Conservation (phyloP, 2,797 vertebrate genomes). For the Enteromius mattozi region DNA sequence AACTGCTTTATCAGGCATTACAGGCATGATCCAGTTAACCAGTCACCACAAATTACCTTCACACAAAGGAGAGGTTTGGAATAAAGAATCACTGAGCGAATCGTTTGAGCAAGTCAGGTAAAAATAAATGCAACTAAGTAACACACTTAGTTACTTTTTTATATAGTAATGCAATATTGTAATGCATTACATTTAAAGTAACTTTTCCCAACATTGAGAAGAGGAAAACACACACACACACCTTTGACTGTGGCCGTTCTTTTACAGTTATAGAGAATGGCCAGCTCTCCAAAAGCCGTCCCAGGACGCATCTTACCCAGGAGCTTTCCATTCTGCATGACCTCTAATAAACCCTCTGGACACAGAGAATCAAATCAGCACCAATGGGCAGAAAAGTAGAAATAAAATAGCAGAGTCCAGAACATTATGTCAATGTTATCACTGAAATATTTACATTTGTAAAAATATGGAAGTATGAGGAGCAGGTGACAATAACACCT, state of each 20-base stretch:
- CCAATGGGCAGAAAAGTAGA: neutral
- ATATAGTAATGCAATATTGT: too few species aligned
- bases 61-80: too few species aligned
- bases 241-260: conserved; percentile 84
- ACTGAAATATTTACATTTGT: neutral
- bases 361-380: conserved; percentile 11
- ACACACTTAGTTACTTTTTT: too few species aligned
- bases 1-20: too few species aligned
- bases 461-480: neutral
- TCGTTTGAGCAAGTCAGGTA: too few species aligned
- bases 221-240: conserved; percentile 49
- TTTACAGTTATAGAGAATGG: conserved; percentile 85
- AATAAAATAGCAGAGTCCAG: neutral
- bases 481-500: neutral
- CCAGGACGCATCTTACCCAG: conserved; percentile 80
- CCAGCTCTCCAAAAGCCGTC: conserved; percentile 83
- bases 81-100: too few species aligned
- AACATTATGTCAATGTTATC: neutral
- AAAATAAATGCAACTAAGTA: too few species aligned
- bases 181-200: neutral
- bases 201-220: neutral
- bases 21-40: too few species aligned
- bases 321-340: conserved; percentile 79
- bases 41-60: too few species aligned
- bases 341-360: conserved; percentile 80